Percentiles rank a stretch among this genome's conserved stretches.
phyloP scores from a whole-genome alignment of 1,140 invertebrate species.

The Ganaspis sp. region DNA sequence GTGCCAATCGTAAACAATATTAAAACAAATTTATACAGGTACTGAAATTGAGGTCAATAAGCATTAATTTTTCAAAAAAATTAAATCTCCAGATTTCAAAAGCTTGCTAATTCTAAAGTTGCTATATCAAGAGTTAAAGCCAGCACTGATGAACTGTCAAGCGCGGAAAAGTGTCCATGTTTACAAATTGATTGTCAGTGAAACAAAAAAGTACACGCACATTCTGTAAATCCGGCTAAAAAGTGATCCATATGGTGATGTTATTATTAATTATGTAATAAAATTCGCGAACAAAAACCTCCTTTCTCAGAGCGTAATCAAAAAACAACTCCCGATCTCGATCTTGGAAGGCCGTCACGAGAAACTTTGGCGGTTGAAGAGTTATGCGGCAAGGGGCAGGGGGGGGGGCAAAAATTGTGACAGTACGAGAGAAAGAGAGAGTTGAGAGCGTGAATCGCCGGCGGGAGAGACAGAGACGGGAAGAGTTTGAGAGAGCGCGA shows the following conservation, averaged over 20 bases:
- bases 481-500: background rate
- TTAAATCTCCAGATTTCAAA: too few species aligned
- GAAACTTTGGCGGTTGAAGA: conserved; percentile 19
- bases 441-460: background rate
- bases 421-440: background rate
- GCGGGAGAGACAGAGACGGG: background rate
- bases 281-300: conserved; percentile 11
- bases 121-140: too few species aligned
- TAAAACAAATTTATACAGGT: too few species aligned
- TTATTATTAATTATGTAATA: background rate
- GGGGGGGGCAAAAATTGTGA: background rate
- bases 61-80: too few species aligned
- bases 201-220: background rate
- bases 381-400: background rate
- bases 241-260: background rate
- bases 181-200: background rate
- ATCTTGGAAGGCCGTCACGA: background rate
- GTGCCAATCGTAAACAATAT: too few species aligned
- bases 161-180: too few species aligned
- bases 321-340: conserved; percentile 28
- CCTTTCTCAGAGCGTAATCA: conserved; percentile 13
- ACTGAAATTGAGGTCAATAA: too few species aligned
- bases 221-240: background rate
- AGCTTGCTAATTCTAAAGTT: too few species aligned
- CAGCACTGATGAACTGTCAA: too few species aligned